Evolutionary conservation across 2,888 invertebrate genomes (phyloP).

Genomic region (Zygaena filipendulae): DNA sequence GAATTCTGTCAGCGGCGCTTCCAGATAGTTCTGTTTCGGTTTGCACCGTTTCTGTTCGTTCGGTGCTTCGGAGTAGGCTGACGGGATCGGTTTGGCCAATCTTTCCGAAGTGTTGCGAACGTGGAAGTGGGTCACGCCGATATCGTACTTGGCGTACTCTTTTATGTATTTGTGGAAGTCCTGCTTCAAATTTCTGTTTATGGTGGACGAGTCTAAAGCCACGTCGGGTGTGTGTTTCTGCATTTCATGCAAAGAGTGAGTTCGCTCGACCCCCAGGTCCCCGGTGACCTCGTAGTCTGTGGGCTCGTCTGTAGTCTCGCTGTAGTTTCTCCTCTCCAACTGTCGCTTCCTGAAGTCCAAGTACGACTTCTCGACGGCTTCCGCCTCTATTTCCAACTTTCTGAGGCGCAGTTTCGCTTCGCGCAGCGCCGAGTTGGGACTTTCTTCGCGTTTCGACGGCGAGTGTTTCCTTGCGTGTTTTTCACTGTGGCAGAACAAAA

Average conservation of each 20-base stretch:
- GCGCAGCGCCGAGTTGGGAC: constrained; percentile 56
- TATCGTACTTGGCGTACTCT: constrained; percentile 23
- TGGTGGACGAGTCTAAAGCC: too few relatives aligned
- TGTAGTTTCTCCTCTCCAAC: constrained; percentile 12
- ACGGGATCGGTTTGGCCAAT: constrained; percentile 26
- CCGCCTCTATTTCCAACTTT: constrained; percentile 70
- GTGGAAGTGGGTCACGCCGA: constrained; percentile 23
- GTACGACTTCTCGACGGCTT: constrained; percentile 66
- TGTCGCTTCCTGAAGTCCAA: constrained; percentile 36
- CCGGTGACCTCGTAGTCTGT: too few relatives aligned
- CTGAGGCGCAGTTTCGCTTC: constrained; percentile 62
- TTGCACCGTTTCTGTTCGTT: constrained; percentile 12
- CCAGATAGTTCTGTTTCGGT: constrained; percentile 27
- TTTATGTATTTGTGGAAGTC: too few relatives aligned
- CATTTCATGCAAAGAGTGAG: too few relatives aligned
- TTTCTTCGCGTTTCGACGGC: constrained; percentile 24
- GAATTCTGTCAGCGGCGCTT: constrained; percentile 44
- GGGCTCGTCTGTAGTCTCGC: neutral
- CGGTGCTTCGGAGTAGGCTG: constrained; percentile 15
- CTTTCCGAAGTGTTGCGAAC: constrained; percentile 23
- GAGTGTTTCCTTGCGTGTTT: neutral
- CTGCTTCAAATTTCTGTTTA: too few relatives aligned
- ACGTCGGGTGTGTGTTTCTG: too few relatives aligned
- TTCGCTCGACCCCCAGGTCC: too few relatives aligned
- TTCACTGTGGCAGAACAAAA: neutral